Base-by-base conservation (phyloP, 2,113 vertebrate species). In the Scartelaos histophorus region DNA sequence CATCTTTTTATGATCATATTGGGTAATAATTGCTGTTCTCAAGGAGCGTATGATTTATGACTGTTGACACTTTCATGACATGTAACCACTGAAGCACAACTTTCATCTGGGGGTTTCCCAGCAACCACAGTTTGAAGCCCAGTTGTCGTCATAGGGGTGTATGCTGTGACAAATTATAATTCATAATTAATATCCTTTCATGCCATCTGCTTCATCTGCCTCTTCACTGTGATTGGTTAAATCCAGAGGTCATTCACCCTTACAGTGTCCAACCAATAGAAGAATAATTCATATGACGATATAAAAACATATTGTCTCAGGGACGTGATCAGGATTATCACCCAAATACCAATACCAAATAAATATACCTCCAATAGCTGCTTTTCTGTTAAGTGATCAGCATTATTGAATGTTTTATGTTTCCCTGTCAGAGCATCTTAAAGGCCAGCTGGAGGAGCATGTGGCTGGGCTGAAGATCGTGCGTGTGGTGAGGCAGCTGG, bases 401-500 rank as follows among this genome's bases (percentile, higher is more conserved):
- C 13, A 60, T 60, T 16, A 60, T 29, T 60, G 24, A 15, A 35
- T 62, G 29, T 19, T 62, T 19, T 62, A 9, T n/a, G 4, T 47
- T 66, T 66, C 38, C 13, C 47, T 12, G 13, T 66, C 22, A 66
- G 97, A 94, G 0, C 91, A 98, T 85, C 85, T 99, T 66, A 95
- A 96, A 88, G 85, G 85, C 0, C 85, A 87, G 5, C 89, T 98
- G 88, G 97, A 97, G 1, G 93, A 76, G 54, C 94, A 93, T 0
- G 93, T 98, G 79, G 87, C 83, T 73, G 86, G 89, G 73, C 89
- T 98, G 80, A 96, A 96, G 91, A 91, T 99, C 0, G 96, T 99
- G 60, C 92, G 79, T 0, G 95, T 99, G 0, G 85, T 98, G 78
- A 92, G 98, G 78, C 98, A 99, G 91, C 13, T 0, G 34, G 93